These are phyloP conservation scores for Phorcus lineatus DNA, from an alignment of 2,888 invertebrate genomes.

Conservation along the genomic window DNA sequence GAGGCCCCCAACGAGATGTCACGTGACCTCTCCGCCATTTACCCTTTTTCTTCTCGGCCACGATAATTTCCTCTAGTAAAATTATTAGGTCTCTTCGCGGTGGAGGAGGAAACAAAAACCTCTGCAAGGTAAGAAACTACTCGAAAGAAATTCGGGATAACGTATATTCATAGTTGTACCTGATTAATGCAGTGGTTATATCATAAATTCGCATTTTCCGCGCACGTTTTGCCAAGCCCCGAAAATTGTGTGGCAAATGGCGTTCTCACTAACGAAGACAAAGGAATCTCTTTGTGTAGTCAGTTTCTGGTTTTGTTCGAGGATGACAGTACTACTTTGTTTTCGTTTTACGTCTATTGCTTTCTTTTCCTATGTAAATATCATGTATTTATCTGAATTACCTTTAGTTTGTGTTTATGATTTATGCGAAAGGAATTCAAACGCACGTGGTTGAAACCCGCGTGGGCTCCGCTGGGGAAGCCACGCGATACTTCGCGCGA, in stretches of 20 bases:
- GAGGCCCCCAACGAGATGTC: slow-evolving; percentile 27
- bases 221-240: too few species aligned
- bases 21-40: slow-evolving; percentile 31
- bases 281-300: not conserved
- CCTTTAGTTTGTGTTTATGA: not conserved
- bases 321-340: not conserved
- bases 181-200: too few species aligned
- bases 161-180: too few species aligned
- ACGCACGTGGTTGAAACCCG: slow-evolving; percentile 17
- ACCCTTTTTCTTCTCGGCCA: slow-evolving; percentile 24
- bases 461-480: not conserved
- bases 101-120: slow-evolving; percentile 2
- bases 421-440: not conserved
- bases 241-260: not conserved
- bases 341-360: too few species aligned
- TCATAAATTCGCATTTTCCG: too few species aligned
- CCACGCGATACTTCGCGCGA: not conserved
- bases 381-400: not conserved
- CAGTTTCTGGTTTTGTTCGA: not conserved
- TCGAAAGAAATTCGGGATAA: not conserved
- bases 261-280: not conserved
- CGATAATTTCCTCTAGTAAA: slow-evolving; percentile 14
- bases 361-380: not conserved
- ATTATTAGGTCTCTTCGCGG: slow-evolving; percentile 25
- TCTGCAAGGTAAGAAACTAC: slow-evolving; percentile 16